phyloP scores from a whole-genome alignment of 2,888 invertebrate species.

The Hydriomena furcata region DNA sequence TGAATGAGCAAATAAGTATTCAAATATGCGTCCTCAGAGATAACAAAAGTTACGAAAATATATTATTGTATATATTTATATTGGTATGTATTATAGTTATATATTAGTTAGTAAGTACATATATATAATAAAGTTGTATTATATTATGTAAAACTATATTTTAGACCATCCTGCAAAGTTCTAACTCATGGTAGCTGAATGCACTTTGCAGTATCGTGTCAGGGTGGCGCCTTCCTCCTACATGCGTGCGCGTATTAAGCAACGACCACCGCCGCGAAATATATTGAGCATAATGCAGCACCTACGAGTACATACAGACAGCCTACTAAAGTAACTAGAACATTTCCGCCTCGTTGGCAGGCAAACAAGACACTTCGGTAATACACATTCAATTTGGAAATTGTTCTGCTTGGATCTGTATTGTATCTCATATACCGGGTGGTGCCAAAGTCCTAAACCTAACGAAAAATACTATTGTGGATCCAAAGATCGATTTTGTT shows the following conservation, averaged over 20 bases:
- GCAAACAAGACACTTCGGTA: slow-evolving; percentile 12
- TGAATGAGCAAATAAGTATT: too few species aligned
- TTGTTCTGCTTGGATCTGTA: slow-evolving; percentile 9
- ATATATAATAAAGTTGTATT: too few species aligned
- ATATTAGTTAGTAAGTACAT: too few species aligned
- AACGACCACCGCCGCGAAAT: slow-evolving; percentile 36
- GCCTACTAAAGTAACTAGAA: background rate
- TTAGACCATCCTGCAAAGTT: slow-evolving; percentile 1
- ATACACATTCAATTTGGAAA: slow-evolving; percentile 12
- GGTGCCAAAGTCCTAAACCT: too few species aligned
- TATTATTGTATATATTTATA: too few species aligned
- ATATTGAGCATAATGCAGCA: slow-evolving; percentile 13
- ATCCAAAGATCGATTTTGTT: too few species aligned
- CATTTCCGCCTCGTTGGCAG: slow-evolving; percentile 13
- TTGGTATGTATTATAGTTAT: too few species aligned
- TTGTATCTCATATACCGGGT: too few species aligned
- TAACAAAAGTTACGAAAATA: too few species aligned
- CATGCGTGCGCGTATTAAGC: slow-evolving; percentile 47
- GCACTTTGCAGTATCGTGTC: slow-evolving; percentile 33
- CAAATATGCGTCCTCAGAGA: too few species aligned
- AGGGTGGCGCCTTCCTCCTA: slow-evolving; percentile 40
- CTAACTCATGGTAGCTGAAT: slow-evolving; percentile 11
- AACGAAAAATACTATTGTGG: too few species aligned
- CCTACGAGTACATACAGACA: slow-evolving; percentile 5
- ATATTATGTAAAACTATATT: too few species aligned